Percentiles rank a stretch among this genome's conserved stretches.
These are phyloP conservation scores for Lacerta bilineata DNA, from an alignment of 2,797 vertebrate species.

Conservation along the genomic window DNA sequence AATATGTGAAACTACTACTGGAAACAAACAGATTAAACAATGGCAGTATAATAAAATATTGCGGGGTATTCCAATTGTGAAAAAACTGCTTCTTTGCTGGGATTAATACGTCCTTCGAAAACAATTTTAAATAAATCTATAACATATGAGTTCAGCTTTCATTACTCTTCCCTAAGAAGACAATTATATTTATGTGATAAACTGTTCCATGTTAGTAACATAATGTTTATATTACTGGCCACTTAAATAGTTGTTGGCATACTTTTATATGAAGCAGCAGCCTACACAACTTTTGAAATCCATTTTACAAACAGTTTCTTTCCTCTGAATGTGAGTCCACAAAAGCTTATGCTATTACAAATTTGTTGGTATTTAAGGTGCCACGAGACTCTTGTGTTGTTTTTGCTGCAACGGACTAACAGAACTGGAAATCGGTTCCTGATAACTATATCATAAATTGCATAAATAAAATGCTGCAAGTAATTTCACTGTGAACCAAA, in stretches of 20 bases:
- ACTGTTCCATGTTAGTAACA: constrained; percentile 79
- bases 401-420: not conserved
- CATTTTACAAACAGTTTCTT: constrained; percentile 69
- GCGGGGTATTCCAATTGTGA: constrained; percentile 70
- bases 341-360: not conserved
- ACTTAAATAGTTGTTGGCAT: constrained; percentile 78
- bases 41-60: constrained; percentile 78
- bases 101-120: constrained; percentile 78
- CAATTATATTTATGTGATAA: constrained; percentile 84
- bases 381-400: not conserved
- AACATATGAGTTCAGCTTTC: constrained; percentile 81
- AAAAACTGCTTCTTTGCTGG: constrained; percentile 75
- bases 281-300: constrained; percentile 70
- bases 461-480: constrained; percentile 30
- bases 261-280: constrained; percentile 75
- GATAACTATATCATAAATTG: constrained; percentile 60
- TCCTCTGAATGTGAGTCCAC: not conserved
- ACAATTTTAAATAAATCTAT: constrained; percentile 80
- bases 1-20: constrained; percentile 76
- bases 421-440: constrained; percentile 41
- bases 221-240: constrained; percentile 80
- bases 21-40: constrained; percentile 82
- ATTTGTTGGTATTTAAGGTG: not conserved
- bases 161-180: constrained; percentile 82
- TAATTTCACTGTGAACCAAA: constrained; percentile 49